Evolutionary conservation across 2,888 invertebrate genomes (phyloP).

Genomic region (Augiades crinisus): DNA sequence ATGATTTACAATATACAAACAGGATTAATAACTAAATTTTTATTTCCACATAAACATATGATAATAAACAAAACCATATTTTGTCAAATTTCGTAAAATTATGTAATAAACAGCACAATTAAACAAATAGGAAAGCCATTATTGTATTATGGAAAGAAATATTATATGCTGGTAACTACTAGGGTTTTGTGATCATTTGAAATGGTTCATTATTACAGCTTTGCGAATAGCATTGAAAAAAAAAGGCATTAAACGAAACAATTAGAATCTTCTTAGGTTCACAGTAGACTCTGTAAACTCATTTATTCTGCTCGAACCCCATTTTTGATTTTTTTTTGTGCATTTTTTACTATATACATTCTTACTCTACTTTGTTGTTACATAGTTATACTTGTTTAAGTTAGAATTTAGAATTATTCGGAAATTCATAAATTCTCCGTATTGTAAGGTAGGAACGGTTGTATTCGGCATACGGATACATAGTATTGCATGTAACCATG

Average conservation of each 20-base stretch:
- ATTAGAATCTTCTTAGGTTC: neutral
- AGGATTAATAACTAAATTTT: too few species aligned
- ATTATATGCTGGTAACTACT: too few species aligned
- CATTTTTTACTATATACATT: slow-evolving; percentile 34
- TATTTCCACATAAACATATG: too few species aligned
- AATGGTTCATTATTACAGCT: neutral
- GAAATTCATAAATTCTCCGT: too few species aligned
- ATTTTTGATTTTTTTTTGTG: slow-evolving; percentile 66
- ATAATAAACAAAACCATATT: too few species aligned
- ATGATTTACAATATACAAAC: too few species aligned
- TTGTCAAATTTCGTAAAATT: neutral
- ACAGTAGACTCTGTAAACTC: slow-evolving; percentile 51
- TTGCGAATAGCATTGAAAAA: neutral
- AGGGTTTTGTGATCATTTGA: neutral
- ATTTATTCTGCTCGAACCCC: slow-evolving; percentile 79
- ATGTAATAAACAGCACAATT: neutral
- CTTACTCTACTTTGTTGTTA: neutral
- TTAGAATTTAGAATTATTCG: neutral
- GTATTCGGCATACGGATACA: too few species aligned
- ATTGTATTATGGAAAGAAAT: too few species aligned
- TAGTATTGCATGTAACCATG: too few species aligned
- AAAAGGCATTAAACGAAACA: neutral
- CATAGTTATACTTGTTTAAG: neutral
- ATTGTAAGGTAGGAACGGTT: too few species aligned
- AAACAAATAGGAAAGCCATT: too few species aligned